Base-by-base conservation (phyloP, 2,888 invertebrate species). In the Cloeon dipterum region DNA sequence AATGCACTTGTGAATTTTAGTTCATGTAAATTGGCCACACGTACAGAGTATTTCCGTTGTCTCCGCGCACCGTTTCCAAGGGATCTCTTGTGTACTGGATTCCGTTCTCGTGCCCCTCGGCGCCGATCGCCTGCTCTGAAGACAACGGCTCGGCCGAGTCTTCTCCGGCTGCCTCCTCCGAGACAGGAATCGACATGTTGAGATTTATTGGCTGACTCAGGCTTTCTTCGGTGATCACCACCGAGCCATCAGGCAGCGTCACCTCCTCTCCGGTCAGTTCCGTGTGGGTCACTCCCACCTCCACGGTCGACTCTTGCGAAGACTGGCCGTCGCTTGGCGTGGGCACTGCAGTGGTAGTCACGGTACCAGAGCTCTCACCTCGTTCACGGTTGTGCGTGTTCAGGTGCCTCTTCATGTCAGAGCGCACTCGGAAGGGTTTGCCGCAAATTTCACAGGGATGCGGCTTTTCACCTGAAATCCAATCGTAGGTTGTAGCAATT, bases 391-490 rank as follows among this genome's bases (percentile, higher is more conserved):
- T 61, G 54, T 86, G 86, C 1, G 74, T 75, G 36, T 70, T 68
- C 52, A 70, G 60, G 51, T 86, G 86, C 0, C 86, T 65, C 38
- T 79, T 75, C 61, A 86, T 69, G 52, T 86, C 86, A 13, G 79
- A 79, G 3, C 74, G 66, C 1, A 79, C 78, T 4, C 86, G 67
- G 59, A 88, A 88, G 19, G 72, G 70, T 51, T 83, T 86, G 1
- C 70, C 73, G 52, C 86, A 86, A 1, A 74, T 61, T 2, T 63
- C 57, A 47, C 83, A 83, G 5, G 68, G 64, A 55, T 79, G 72
- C 0, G 83, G 82, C 44, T 74, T 76, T 50, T 77, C 79, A 3
- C 78, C 73, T 73, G 53, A 13, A 52, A 48, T n/a, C n/a, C n/a
- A n/a, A n/a, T n/a, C n/a, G n/a, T n/a, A 42, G 39, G 38, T 41